Evolutionary conservation across 2,113 vertebrate species (phyloP).

Genomic region (Ptilonorhynchus violaceus): DNA sequence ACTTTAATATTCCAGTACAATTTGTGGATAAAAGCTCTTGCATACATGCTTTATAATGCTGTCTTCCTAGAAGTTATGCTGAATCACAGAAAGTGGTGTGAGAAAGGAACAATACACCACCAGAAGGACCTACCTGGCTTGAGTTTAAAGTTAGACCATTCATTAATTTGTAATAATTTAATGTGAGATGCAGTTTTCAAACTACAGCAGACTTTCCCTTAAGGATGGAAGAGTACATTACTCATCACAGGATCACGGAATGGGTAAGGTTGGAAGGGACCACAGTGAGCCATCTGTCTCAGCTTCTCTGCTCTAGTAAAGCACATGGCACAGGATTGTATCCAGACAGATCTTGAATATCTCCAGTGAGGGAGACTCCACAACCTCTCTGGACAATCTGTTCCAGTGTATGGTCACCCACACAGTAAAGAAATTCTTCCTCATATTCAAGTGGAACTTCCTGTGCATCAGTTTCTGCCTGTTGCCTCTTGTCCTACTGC

Average conservation of each 20-base stretch:
- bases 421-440: neutral
- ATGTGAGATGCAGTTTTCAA: neutral
- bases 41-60: neutral
- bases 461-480: neutral
- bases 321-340: neutral
- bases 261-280: neutral
- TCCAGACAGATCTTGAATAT: neutral
- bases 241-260: neutral
- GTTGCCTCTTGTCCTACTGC: neutral
- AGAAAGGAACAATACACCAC: neutral
- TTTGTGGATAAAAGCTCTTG: neutral
- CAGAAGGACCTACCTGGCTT: neutral
- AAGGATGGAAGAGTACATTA: neutral
- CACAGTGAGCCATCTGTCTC: too few species aligned
- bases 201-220: neutral
- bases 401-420: neutral
- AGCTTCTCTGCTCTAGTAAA: neutral
- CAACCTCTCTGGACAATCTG: neutral
- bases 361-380: neutral
- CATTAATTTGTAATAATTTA: neutral
- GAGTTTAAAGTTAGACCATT: neutral
- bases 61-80: neutral
- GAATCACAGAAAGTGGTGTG: neutral
- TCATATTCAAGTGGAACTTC: neutral
- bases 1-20: neutral